Conservation (phyloP, 2,113 vertebrate genomes). For the Lagenorhynchus albirostris region DNA sequence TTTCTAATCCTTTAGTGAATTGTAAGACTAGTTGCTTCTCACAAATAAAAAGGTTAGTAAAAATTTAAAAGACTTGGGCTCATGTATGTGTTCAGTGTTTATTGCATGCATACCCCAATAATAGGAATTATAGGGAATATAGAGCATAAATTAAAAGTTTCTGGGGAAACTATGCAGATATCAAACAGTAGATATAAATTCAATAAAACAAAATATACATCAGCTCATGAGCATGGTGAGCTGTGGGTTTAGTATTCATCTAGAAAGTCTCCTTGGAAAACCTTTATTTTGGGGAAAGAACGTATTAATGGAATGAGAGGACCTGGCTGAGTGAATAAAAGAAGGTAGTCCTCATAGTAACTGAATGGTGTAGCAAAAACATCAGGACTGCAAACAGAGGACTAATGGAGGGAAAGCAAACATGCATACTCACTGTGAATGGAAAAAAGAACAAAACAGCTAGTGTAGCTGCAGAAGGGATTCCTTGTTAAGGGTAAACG, state of each 20-base stretch:
- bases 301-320: background rate
- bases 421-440: background rate
- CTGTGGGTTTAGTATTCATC: background rate
- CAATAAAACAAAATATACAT: constrained; percentile 15
- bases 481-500: background rate
- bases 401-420: background rate
- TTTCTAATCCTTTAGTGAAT: background rate
- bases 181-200: constrained; percentile 30
- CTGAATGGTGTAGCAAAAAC: background rate
- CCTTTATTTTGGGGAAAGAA: background rate
- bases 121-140: background rate
- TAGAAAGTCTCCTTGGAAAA: background rate
- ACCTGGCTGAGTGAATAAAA: background rate
- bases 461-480: background rate
- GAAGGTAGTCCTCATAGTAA: background rate
- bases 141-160: background rate
- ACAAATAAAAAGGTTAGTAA: constrained; percentile 4
- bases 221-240: background rate
- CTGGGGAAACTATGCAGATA: background rate
- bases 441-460: background rate
- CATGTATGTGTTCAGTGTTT: background rate
- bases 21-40: constrained; percentile 1
- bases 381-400: background rate
- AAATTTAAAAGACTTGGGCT: background rate
- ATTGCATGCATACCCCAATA: background rate